Percentiles rank a stretch among this genome's conserved stretches.
These are phyloP conservation scores for Halocaridina rubra DNA, from an alignment of 2,888 invertebrate species.

Conservation along the genomic window DNA sequence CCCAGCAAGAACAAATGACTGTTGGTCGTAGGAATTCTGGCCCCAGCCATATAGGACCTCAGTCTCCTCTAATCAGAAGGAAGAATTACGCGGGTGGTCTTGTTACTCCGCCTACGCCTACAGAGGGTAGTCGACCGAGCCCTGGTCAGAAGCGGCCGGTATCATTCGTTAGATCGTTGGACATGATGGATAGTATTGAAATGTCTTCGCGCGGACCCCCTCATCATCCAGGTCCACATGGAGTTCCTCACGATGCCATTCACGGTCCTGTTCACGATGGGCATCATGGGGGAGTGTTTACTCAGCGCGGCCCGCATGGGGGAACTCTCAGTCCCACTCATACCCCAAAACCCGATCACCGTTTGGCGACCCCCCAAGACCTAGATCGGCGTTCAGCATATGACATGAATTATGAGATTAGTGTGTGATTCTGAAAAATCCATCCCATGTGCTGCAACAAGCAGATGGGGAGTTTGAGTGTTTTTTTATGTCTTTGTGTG, in stretches of 20 bases:
- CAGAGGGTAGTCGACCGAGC: slow-evolving; percentile 48
- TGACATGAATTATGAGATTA: slow-evolving; percentile 95
- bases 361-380: slow-evolving; percentile 54
- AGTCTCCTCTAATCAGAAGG: slow-evolving; percentile 59
- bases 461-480: slow-evolving; percentile 31
- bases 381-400: slow-evolving; percentile 70
- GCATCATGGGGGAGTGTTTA: slow-evolving; percentile 27
- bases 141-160: slow-evolving; percentile 77
- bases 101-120: slow-evolving; percentile 60
- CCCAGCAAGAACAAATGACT: slow-evolving; percentile 42
- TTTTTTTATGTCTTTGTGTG: slow-evolving; percentile 40
- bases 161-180: slow-evolving; percentile 88
- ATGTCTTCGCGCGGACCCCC: slow-evolving; percentile 52
- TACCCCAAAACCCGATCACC: slow-evolving; percentile 54
- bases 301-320: slow-evolving; percentile 28
- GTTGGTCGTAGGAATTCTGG: slow-evolving; percentile 59
- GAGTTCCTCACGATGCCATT: not conserved
- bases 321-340: slow-evolving; percentile 47
- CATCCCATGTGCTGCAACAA: not conserved
- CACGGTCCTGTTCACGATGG: slow-evolving; percentile 13
- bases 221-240: slow-evolving; percentile 27
- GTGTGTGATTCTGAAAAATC: no score
- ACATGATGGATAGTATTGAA: slow-evolving; percentile 85
- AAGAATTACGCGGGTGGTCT: slow-evolving; percentile 58
- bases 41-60: slow-evolving; percentile 66